phyloP scores from a whole-genome alignment of 92 coral and sea anemone genomes.

The Porites lobata region DNA sequence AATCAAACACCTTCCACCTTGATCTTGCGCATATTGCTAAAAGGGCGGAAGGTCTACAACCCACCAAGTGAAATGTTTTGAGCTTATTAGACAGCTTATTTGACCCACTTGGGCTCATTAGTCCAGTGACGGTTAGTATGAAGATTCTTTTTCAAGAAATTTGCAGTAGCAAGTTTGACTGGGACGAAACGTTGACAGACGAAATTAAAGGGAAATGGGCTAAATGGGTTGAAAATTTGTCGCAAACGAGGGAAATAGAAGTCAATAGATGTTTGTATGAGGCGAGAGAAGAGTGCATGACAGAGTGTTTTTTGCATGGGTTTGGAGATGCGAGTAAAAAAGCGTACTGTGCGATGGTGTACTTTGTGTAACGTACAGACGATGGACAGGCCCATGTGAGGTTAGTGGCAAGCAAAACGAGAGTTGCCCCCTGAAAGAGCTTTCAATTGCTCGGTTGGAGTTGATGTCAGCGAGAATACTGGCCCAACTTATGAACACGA shows the following conservation, averaged over 20 bases:
- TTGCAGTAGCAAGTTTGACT: too few species aligned
- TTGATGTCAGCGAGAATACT: too few species aligned
- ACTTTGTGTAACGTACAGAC: neutral
- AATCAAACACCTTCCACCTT: constrained; percentile 52
- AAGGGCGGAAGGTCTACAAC: too few species aligned
- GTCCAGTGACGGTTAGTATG: too few species aligned
- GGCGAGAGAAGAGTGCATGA: constrained; percentile 29
- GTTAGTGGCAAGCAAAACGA: constrained; percentile 27
- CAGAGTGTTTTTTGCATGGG: constrained; percentile 12
- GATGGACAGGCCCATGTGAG: constrained; percentile 9
- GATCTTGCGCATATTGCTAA: constrained; percentile 37
- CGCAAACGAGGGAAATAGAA: constrained; percentile 24
- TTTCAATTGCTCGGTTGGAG: neutral
- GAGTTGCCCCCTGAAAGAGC: constrained; percentile 41
- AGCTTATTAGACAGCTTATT: too few species aligned
- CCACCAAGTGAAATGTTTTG: neutral
- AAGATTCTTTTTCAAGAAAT: too few species aligned
- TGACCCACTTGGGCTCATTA: too few species aligned
- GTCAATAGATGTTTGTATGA: constrained; percentile 55
- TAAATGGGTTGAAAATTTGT: constrained; percentile 48
- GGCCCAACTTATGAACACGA: constrained; percentile 8
- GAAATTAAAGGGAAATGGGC: neutral
- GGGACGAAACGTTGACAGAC: too few species aligned
- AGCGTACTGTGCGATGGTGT: too few species aligned
- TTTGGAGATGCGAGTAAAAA: too few species aligned